These are phyloP conservation scores for Orcinus orca DNA, from an alignment of 2,113 vertebrate genomes.

Conservation along the genomic window DNA sequence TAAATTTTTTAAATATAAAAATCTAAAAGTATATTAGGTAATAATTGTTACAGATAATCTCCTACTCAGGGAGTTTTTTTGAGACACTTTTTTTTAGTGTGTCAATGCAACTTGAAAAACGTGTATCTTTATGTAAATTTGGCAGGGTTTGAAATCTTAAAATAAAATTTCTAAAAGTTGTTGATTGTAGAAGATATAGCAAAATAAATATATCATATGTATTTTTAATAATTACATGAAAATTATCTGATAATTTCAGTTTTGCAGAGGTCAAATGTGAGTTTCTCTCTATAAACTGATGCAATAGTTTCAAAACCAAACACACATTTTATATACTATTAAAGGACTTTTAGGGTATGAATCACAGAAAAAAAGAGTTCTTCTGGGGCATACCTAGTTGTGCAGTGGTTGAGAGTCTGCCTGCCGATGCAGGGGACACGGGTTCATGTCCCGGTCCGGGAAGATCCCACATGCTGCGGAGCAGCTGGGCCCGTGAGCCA, in stretches of 20 bases:
- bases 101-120: background rate
- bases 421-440: too few species aligned
- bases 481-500: too few species aligned
- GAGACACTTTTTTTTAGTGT: background rate
- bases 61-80: background rate
- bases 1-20: background rate
- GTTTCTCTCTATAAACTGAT: background rate
- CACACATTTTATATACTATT: background rate
- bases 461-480: too few species aligned
- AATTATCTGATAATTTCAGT: background rate
- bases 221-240: background rate
- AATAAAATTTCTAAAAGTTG: background rate
- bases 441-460: too few species aligned
- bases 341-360: background rate
- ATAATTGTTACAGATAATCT: background rate
- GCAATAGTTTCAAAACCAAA: background rate
- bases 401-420: too few species aligned
- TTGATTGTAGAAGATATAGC: background rate
- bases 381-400: background rate
- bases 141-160: background rate
- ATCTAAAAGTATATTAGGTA: background rate
- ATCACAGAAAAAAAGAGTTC: background rate
- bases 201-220: background rate
- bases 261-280: background rate
- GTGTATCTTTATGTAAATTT: background rate